A percentile compares a stretch with the other conserved stretches of the same genome.
phyloP scores from a whole-genome alignment of 2,888 invertebrate genomes.

The Alsophila aescularia region DNA sequence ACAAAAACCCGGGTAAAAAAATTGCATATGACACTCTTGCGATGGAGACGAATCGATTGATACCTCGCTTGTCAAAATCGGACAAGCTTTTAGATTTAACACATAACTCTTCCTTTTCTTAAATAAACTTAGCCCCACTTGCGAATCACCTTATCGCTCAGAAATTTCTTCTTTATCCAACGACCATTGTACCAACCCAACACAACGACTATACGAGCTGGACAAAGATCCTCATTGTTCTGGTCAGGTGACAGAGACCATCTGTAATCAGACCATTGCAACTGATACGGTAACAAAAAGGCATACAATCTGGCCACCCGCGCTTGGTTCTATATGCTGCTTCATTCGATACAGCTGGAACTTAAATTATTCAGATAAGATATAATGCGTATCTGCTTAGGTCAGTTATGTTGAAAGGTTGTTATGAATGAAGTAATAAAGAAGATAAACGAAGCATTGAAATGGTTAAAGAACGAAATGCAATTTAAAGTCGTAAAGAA shows the following conservation, averaged over 20 bases:
- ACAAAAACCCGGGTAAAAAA: too few species aligned
- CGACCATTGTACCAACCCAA: background rate
- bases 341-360: background rate
- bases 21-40: too few species aligned
- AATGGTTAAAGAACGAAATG: background rate
- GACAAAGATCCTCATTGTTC: constrained; percentile 12
- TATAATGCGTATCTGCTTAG: background rate
- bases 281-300: constrained; percentile 10
- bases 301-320: constrained; percentile 18
- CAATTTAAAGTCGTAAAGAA: background rate
- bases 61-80: too few species aligned
- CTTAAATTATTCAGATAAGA: background rate
- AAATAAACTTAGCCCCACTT: too few species aligned
- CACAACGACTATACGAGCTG: background rate
- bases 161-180: background rate
- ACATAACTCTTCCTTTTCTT: too few species aligned
- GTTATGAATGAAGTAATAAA: too few species aligned
- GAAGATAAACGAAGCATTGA: too few species aligned
- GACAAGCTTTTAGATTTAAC: too few species aligned
- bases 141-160: background rate
- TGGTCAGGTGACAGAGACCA: constrained; percentile 5
- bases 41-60: too few species aligned
- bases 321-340: background rate
- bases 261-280: background rate
- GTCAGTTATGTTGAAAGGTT: background rate